Evolutionary conservation across 53 echinoderm and acorn worm genomes (phyloP).

Genomic region (Paracentrotus lividus): DNA sequence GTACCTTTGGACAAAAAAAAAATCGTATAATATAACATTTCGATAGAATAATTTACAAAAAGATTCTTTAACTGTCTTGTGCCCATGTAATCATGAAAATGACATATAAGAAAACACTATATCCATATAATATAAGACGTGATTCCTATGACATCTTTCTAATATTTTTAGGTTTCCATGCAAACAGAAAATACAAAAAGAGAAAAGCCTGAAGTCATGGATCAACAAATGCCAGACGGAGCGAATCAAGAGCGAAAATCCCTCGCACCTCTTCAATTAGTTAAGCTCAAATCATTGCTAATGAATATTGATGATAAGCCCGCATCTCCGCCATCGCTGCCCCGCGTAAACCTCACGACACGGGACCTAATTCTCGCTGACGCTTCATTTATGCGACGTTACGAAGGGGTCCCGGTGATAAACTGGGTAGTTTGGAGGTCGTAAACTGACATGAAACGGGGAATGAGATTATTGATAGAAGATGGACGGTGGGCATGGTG

Average conservation of each 20-base stretch:
- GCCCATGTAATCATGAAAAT: too few species aligned
- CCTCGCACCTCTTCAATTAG: conserved; percentile 58
- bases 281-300: conserved; percentile 17
- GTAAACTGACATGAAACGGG: neutral
- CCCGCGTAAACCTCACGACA: neutral
- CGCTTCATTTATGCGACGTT: conserved; percentile 8
- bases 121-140: neutral
- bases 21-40: too few species aligned
- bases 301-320: conserved; percentile 39
- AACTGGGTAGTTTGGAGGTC: neutral
- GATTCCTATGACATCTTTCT: neutral
- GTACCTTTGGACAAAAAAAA: too few species aligned
- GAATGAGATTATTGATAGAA: neutral
- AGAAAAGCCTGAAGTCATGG: neutral
- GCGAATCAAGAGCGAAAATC: neutral
- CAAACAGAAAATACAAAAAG: too few species aligned
- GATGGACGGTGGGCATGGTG: neutral
- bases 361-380: neutral
- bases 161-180: neutral
- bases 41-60: too few species aligned
- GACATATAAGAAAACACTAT: neutral
- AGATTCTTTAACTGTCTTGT: too few species aligned
- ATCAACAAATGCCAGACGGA: neutral
- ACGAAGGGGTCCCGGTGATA: neutral
- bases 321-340: neutral